Conservation (phyloP, 1,140 invertebrate genomes). For the Drosophila malerkotliana region DNA sequence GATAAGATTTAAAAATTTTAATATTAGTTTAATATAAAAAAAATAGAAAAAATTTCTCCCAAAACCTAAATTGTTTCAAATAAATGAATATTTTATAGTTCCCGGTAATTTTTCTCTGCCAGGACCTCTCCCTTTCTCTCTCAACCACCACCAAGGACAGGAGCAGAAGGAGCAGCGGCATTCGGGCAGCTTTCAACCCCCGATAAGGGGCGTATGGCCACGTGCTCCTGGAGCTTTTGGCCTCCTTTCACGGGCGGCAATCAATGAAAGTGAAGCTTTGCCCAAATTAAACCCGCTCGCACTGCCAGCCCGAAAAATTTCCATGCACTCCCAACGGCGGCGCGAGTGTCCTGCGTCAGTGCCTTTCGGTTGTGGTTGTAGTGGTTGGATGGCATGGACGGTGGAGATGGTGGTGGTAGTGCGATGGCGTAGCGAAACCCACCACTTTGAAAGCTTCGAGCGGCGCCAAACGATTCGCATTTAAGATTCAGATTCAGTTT, state of each 20-base stretch:
- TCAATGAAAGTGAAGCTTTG: slow-evolving; percentile 62
- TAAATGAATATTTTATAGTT: not conserved
- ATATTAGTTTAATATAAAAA: too few species aligned
- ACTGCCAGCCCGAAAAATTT: slow-evolving; percentile 30
- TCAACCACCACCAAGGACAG: slow-evolving; percentile 21
- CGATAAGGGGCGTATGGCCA: slow-evolving; percentile 29
- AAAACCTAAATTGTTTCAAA: not conserved
- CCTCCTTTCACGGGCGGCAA: slow-evolving; percentile 48
- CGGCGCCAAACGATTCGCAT: slow-evolving; percentile 58
- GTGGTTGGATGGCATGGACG: not conserved
- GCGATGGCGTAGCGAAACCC: slow-evolving; percentile 5
- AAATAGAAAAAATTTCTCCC: not conserved
- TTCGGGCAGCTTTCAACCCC: slow-evolving; percentile 48
- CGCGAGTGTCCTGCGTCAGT: slow-evolving; percentile 34
- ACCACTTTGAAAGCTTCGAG: slow-evolving; percentile 41
- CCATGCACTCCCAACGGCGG: slow-evolving; percentile 30
- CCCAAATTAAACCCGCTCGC: slow-evolving; percentile 36
- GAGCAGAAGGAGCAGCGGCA: slow-evolving; percentile 27
- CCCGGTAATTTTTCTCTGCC: not conserved
- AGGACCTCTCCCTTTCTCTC: not conserved
- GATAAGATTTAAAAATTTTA: too few species aligned
- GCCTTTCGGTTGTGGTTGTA: not conserved
- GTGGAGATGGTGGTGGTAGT: slow-evolving; percentile 5
- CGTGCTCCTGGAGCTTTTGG: slow-evolving; percentile 56
- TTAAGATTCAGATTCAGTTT: slow-evolving; percentile 68